Conservation (phyloP, 1,140 invertebrate species). For the Pseudoatta argentina region DNA sequence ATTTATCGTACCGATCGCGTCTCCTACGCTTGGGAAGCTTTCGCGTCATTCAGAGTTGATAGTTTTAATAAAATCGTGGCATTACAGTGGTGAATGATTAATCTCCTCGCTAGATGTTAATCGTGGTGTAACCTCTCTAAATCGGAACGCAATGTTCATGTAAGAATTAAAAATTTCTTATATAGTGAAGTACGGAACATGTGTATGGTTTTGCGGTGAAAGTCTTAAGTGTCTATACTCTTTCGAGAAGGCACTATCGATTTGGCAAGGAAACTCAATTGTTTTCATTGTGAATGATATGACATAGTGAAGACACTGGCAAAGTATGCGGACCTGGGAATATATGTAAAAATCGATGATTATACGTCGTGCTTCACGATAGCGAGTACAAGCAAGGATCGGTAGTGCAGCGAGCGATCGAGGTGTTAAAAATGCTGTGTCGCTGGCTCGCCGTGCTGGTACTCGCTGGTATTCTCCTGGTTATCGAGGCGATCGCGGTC, state of each 20-base stretch:
- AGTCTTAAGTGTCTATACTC: background rate
- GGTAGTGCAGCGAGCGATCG: slow-evolving; percentile 63
- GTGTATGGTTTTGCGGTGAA: background rate
- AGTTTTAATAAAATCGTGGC: background rate
- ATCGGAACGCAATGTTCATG: background rate
- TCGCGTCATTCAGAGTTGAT: background rate
- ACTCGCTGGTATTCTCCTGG: slow-evolving; percentile 72
- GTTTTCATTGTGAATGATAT: background rate
- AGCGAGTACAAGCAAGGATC: slow-evolving; percentile 57
- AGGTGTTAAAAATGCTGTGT: slow-evolving; percentile 76
- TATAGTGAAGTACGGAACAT: slow-evolving; percentile 6
- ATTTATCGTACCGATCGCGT: background rate
- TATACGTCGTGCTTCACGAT: background rate
- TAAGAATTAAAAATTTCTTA: background rate
- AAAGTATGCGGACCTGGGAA: background rate
- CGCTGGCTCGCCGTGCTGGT: slow-evolving; percentile 69
- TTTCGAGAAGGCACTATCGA: background rate
- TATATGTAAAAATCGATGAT: slow-evolving; percentile 26
- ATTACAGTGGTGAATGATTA: background rate
- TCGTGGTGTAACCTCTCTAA: slow-evolving; percentile 28
- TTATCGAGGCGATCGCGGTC: slow-evolving; percentile 73
- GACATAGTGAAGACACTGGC: background rate
- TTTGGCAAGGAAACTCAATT: background rate
- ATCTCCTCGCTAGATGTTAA: slow-evolving; percentile 10
- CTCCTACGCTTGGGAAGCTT: background rate